Percentiles rank a stretch among this genome's conserved stretches.
These are phyloP conservation scores for Hyla sarda DNA, from an alignment of 2,113 vertebrate genomes.

Conservation along the genomic window DNA sequence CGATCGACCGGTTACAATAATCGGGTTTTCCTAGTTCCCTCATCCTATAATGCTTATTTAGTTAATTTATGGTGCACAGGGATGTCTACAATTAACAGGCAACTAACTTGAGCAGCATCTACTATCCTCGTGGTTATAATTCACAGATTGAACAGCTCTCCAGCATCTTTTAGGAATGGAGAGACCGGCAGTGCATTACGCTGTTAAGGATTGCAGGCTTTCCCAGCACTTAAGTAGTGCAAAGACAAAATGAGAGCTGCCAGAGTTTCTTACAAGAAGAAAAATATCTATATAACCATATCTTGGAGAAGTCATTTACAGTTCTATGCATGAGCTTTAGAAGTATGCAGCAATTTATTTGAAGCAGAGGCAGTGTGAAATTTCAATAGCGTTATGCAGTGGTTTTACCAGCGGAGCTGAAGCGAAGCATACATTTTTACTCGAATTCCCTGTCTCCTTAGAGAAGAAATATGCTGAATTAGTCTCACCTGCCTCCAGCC, in stretches of 20 bases:
- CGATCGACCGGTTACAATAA: not conserved
- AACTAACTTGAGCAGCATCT: not conserved
- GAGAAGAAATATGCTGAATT: constrained; percentile 58
- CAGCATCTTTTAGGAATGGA: constrained; percentile 22
- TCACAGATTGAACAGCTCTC: constrained; percentile 34
- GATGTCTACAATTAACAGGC: not conserved
- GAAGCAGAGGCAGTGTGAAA: constrained; percentile 58
- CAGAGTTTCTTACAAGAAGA: constrained; percentile 49
- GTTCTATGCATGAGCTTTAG: constrained; percentile 52
- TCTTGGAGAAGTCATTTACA: constrained; percentile 55
- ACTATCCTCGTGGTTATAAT: constrained; percentile 22
- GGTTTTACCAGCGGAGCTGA: constrained; percentile 55
- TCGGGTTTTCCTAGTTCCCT: not conserved
- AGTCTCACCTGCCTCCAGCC: constrained; percentile 55
- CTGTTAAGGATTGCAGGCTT: constrained; percentile 49
- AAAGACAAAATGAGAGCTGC: constrained; percentile 47
- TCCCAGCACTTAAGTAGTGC: constrained; percentile 38
- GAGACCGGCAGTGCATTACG: constrained; percentile 40
- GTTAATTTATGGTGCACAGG: not conserved
- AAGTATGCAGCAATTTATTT: constrained; percentile 57
- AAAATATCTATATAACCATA: constrained; percentile 57
- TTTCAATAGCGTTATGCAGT: constrained; percentile 59
- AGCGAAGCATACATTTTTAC: constrained; percentile 52
- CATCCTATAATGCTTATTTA: not conserved
- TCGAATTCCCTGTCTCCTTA: constrained; percentile 57